Conservation (phyloP, 2,888 invertebrate genomes). For the Slavum lentiscoides region DNA sequence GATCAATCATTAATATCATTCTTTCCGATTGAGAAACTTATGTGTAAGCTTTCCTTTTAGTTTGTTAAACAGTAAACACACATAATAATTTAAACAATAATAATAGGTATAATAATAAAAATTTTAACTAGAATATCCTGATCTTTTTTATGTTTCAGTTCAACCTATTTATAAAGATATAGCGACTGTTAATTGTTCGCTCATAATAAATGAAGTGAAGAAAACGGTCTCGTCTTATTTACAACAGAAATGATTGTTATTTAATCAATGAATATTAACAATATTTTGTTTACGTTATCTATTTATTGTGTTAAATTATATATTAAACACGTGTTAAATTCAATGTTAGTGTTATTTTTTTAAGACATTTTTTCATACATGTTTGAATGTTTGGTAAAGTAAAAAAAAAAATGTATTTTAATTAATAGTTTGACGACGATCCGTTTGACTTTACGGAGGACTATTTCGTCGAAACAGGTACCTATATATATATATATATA, state of each 20-base stretch:
- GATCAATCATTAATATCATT: constrained; percentile 39
- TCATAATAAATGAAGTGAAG: constrained; percentile 43
- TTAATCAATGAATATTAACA: not conserved
- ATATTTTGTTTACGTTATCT: not conserved
- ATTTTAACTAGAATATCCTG: not conserved
- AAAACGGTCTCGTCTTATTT: constrained; percentile 39
- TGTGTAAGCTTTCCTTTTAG: constrained; percentile 23
- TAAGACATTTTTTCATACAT: no score
- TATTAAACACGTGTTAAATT: no score
- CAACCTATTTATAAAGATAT: constrained; percentile 50
- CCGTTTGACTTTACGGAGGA: no score
- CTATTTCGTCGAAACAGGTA: no score
- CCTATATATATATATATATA: no score
- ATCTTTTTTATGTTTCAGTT: constrained; percentile 29
- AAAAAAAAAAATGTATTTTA: no score
- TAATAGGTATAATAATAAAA: no score
- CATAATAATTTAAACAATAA: not conserved
- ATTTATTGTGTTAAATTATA: not conserved
- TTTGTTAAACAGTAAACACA: not conserved
- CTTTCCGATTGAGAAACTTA: constrained; percentile 32
- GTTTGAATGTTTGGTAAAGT: no score
- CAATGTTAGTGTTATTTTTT: no score
- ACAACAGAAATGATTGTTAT: constrained; percentile 10
- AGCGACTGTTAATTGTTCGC: constrained; percentile 33
- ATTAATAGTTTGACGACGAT: no score